phyloP scores from a whole-genome alignment of 2,797 vertebrate genomes.

The Propithecus perrieri region DNA sequence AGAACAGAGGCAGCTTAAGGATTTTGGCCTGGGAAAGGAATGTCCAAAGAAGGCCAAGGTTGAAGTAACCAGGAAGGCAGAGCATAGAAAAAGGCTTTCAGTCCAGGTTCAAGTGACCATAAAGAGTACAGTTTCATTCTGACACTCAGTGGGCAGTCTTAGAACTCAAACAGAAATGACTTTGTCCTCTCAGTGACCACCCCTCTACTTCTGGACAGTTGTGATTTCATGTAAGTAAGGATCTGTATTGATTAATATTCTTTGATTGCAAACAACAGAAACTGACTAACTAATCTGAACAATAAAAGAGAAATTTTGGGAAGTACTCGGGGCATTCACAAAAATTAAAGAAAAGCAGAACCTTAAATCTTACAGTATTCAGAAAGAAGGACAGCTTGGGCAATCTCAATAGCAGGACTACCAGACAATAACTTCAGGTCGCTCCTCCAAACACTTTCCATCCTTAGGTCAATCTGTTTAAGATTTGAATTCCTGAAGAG shows the following conservation, averaged over 20 bases:
- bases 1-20: neutral
- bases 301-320: neutral
- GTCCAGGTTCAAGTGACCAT: neutral
- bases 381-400: neutral
- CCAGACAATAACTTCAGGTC: neutral
- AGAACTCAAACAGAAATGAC: neutral
- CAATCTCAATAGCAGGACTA: neutral
- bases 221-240: constrained; percentile 26
- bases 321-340: neutral
- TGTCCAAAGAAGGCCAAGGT: neutral
- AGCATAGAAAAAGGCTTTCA: neutral
- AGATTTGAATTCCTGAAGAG: neutral
- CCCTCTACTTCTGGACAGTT: neutral
- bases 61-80: neutral
- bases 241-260: neutral
- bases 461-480: neutral
- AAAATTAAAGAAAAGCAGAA: neutral
- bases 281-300: constrained; percentile 12
- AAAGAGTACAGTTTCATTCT: neutral
- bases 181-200: neutral
- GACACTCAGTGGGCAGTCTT: neutral
- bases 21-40: neutral
- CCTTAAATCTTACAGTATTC: neutral
- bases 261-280: constrained; percentile 43
- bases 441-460: neutral